A percentile compares a stretch with the other conserved stretches of the same genome.
These are phyloP conservation scores for Pagetopsis macropterus DNA, from an alignment of 2,797 vertebrate genomes.

Conservation along the genomic window DNA sequence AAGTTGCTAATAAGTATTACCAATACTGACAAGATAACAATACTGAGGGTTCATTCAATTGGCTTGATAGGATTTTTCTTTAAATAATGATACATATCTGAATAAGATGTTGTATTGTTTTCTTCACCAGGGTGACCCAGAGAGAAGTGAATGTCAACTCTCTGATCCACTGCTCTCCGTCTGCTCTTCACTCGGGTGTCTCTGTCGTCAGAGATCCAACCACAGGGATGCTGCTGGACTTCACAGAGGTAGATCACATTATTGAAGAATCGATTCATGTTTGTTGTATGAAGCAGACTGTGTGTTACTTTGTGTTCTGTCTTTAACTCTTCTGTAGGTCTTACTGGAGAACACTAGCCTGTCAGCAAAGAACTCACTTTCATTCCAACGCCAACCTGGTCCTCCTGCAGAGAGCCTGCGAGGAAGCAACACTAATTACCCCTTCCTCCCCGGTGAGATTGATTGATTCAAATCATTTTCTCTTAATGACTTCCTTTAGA, in stretches of 20 bases:
- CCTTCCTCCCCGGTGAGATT: conserved; percentile 89
- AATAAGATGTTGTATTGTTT: conserved; percentile 2
- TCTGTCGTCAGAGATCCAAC: conserved; percentile 91
- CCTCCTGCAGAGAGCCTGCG: conserved; percentile 88
- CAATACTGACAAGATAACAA: neutral
- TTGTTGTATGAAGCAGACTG: accelerated
- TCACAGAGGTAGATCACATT: conserved; percentile 85
- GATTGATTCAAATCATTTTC: neutral
- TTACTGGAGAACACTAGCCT: conserved; percentile 86
- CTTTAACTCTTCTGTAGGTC: conserved; percentile 62
- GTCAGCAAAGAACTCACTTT: conserved; percentile 92
- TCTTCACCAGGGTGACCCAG: conserved; percentile 78
- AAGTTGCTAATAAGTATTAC: neutral
- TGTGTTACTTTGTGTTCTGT: neutral
- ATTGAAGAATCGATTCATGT: neutral
- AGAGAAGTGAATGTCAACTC: conserved; percentile 80
- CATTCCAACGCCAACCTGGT: conserved; percentile 89
- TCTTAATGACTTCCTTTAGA: neutral
- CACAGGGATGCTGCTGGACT: conserved; percentile 90
- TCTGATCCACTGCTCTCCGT: conserved; percentile 78
- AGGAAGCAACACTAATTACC: conserved; percentile 93
- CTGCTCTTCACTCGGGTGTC: conserved; percentile 87
- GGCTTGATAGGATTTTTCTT: neutral
- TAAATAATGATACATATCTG: neutral
- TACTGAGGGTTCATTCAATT: neutral